Evolutionary conservation across 1,140 invertebrate species (phyloP).

Genomic region (Bombus ignitus): DNA sequence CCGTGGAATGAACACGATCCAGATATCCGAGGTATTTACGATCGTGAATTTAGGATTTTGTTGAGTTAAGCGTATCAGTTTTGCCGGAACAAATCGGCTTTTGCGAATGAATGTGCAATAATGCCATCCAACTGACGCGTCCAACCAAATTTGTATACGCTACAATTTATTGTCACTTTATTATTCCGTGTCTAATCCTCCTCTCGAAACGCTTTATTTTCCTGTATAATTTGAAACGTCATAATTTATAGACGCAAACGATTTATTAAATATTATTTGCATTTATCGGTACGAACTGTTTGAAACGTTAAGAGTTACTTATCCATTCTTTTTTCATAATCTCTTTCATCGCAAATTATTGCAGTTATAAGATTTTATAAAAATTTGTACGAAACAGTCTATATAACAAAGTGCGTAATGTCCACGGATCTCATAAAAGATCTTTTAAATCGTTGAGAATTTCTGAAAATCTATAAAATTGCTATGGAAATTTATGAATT

Average conservation of each 20-base stretch:
- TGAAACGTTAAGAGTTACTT: too few species aligned
- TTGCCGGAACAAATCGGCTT: conserved; percentile 45
- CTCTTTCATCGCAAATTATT: too few species aligned
- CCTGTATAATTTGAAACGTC: not conserved
- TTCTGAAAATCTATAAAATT: too few species aligned
- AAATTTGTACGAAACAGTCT: too few species aligned
- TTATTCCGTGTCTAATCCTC: conserved; percentile 5
- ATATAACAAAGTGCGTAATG: too few species aligned
- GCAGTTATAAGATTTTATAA: too few species aligned
- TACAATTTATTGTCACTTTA: conserved; percentile 42
- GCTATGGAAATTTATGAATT: too few species aligned
- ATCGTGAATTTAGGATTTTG: conserved; percentile 41
- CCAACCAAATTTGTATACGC: conserved; percentile 7
- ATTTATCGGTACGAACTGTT: too few species aligned
- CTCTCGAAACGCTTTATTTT: not conserved
- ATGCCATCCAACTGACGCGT: conserved; percentile 24
- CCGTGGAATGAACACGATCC: conserved; percentile 14
- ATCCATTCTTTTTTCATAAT: too few species aligned
- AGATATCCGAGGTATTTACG: conserved; percentile 24
- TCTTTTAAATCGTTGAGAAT: too few species aligned
- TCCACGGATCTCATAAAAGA: too few species aligned
- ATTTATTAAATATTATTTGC: not conserved
- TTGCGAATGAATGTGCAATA: conserved; percentile 48
- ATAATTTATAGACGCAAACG: not conserved
- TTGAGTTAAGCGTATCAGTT: conserved; percentile 42